Conservation (phyloP, 2,113 vertebrate species). For the Eidolon helvum region DNA sequence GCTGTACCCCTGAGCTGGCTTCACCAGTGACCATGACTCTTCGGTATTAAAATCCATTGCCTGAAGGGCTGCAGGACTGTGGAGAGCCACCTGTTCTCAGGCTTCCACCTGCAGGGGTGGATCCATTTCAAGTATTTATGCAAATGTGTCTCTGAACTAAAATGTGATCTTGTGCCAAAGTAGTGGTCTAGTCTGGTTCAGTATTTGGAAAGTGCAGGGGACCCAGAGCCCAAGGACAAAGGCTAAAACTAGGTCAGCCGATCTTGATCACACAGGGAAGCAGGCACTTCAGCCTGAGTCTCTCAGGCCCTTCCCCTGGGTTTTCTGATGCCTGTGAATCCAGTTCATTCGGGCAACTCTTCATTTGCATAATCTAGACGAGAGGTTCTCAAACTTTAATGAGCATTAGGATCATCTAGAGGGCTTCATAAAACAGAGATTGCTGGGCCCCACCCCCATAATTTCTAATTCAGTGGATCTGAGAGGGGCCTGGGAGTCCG, state of each 20-base stretch:
- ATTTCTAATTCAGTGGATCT: neutral
- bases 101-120: conserved; percentile 33
- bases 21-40: neutral
- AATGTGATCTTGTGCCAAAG: conserved; percentile 66
- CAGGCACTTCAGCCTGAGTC: neutral
- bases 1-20: neutral
- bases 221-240: neutral
- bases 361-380: neutral
- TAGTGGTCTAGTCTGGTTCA: conserved; percentile 20
- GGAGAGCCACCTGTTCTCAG: conserved; percentile 46
- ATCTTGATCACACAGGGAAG: neutral
- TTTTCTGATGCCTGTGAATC: neutral
- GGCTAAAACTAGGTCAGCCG: neutral
- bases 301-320: neutral
- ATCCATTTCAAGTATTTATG: conserved; percentile 72
- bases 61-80: neutral
- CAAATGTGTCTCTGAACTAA: conserved; percentile 70
- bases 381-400: neutral
- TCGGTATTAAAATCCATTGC: neutral
- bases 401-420: neutral
- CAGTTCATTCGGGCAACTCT: neutral
- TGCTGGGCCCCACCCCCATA: neutral
- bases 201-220: neutral
- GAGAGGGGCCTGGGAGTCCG: neutral
- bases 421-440: neutral